Evolutionary conservation across 1,140 invertebrate species (phyloP).

Genomic region (Caenorhabditis inopinata): DNA sequence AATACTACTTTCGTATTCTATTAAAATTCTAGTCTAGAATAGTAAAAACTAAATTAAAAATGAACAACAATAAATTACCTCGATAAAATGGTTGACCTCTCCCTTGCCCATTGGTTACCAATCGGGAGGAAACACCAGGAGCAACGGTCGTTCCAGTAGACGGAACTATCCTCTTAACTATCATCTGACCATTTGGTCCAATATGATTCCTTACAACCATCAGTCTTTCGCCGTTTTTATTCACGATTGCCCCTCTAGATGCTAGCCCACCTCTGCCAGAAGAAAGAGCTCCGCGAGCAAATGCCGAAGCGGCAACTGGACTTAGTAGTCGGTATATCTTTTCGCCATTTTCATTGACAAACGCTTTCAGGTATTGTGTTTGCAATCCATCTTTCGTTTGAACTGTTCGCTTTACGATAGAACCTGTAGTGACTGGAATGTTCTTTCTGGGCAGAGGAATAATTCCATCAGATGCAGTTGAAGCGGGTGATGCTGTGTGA

Average conservation of each 20-base stretch:
- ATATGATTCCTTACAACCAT: neutral
- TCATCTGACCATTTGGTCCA: conserved; percentile 18
- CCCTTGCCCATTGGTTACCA: neutral
- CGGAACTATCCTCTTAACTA: neutral
- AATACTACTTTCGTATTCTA: too few species aligned
- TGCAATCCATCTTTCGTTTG: conserved; percentile 8
- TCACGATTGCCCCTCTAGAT: neutral
- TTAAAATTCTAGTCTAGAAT: too few species aligned
- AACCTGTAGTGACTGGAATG: neutral
- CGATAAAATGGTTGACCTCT: neutral
- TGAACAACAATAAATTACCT: too few species aligned
- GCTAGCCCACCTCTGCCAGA: neutral
- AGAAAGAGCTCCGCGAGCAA: neutral
- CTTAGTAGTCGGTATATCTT: neutral
- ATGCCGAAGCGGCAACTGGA: neutral
- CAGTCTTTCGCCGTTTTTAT: neutral
- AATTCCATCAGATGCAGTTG: neutral
- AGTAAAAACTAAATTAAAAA: too few species aligned
- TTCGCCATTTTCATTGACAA: conserved; percentile 25
- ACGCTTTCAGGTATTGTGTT: conserved; percentile 12
- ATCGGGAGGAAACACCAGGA: too few species aligned
- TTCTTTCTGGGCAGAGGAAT: neutral
- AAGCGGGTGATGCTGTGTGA: neutral
- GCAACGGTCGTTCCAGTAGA: too few species aligned
- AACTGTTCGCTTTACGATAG: conserved; percentile 4